phyloP scores from a whole-genome alignment of 2,113 vertebrate genomes.

The Megaceryle maxima region DNA sequence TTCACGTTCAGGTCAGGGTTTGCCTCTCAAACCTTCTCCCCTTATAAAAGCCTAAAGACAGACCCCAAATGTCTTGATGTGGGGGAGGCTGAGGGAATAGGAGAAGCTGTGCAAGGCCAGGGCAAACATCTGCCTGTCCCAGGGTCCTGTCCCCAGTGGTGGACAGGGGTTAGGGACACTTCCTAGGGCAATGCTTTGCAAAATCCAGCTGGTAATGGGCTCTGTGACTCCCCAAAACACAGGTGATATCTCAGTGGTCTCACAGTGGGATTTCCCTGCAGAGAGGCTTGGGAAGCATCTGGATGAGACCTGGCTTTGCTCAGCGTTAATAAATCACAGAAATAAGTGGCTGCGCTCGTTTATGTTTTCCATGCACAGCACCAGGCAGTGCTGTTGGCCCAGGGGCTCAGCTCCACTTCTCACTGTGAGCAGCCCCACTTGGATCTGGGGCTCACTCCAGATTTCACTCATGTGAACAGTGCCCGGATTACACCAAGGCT shows the following conservation, averaged over 20 bases:
- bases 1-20: fast-evolving
- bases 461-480: fast-evolving
- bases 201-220: not conserved
- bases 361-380: too few relatives aligned
- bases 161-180: not conserved
- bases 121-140: fast-evolving
- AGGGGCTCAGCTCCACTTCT: not conserved
- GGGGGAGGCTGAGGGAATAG: not conserved
- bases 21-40: not conserved
- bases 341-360: fast-evolving
- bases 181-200: not conserved
- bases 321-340: not conserved
- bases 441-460: not conserved
- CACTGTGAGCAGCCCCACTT: too few relatives aligned
- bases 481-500: fast-evolving
- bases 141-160: fast-evolving
- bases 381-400: not conserved
- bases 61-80: not conserved
- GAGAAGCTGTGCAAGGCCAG: not conserved
- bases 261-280: not conserved
- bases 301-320: not conserved
- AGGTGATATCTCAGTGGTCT: not conserved
- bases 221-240: not conserved
- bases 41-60: not conserved
- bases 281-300: not conserved